Base-by-base conservation (phyloP, 2,113 vertebrate genomes). In the Baryphthengus martii region DNA sequence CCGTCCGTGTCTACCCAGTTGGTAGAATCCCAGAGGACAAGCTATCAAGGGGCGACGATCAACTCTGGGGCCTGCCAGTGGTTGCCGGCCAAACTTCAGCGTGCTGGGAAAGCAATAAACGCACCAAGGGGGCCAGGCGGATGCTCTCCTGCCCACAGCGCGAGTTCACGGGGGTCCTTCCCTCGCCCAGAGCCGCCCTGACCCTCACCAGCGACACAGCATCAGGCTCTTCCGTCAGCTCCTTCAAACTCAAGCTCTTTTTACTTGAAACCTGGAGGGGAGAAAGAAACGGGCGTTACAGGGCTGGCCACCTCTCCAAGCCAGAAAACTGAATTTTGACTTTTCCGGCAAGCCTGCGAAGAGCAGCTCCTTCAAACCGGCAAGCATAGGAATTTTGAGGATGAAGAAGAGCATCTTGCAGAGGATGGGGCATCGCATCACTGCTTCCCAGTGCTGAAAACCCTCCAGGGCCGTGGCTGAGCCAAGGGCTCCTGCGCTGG, bases 231-330 rank as follows among this genome's bases (percentile, higher is more conserved):
- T 99, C 98, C 5, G 98, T 97, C 95, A 98, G 98, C 95, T 98
- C 98, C 97, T 99, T 99, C 91, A 99, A 89, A 86, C 99, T 99
- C 97, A 99, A 98, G 85, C 98, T 99, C 98, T 99, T 99, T 97
- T 98, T 99, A 95, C 98, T 98, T 5, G 98, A 98, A 82, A 98
- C 98, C 98, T 98, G 53, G 68, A 85, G 61, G 11, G 33, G n/a
- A 75, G 55, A 70, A 29, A 53, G n/a, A n/a, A 79, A 72, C 0
- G 0, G 59, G 28, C 0, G 1, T 94, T 44, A 65, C 1, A 5
- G 29, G 45, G 28, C 23, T 1, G 40, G 28, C 19, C 2, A 3
- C 42, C 29, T n/a, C 52, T 63, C 39, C 58, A 17, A 58, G 58
- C 13, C 63, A 75, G 8, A 53, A 56, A 56, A 71, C 5, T 4